Evolutionary conservation across 2,888 invertebrate species (phyloP), one percentile per base, ranked within the genome.

Genomic region (Atethmia centrago): DNA sequence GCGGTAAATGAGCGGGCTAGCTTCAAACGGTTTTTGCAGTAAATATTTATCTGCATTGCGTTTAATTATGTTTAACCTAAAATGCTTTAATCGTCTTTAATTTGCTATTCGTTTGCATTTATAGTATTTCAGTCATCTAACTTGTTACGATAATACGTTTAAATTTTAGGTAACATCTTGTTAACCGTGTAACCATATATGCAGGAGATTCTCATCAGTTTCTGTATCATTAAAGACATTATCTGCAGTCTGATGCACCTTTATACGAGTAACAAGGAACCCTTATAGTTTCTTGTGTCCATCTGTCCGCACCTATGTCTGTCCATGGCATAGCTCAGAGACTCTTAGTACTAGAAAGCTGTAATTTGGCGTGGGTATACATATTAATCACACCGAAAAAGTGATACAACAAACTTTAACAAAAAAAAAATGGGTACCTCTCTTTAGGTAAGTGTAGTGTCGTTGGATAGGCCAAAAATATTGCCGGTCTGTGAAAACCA

Each of bases 31-130:
- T 83, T 78, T 80, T 81, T 68, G 63, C 68, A 62, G 69, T 77
- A 74, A 67, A 63, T 63, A 76, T 83, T 80, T 85, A 71, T 81
- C 81, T 74, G 75, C 75, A 80, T 67, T 70, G 69, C 71, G 49
- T 71, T 79, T 58, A 31, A 58, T 63, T 47, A 66, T 42, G n/a
- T 72, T 80, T 78, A 83, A 76, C 85, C 76, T 84, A 68, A 83
- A 83, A 84, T 83, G 75, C 45, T 56, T 68, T 79, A 79, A 84
- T 84, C 67, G 25, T 31, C 49, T 77, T 40, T 71, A 66, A 74
- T 83, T 74, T 62, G 53, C 31, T 45, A 65, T 56, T 58, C 45
- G 36, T 45, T 80, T 53, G 12, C 47, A 69, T 65, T 58, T 45
- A n/a, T 21, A 74, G 63, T n/a, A 74, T 69, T 53, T 69, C 1